phyloP scores from a whole-genome alignment of 2,797 vertebrate species.

The Thalassophryne amazonica region DNA sequence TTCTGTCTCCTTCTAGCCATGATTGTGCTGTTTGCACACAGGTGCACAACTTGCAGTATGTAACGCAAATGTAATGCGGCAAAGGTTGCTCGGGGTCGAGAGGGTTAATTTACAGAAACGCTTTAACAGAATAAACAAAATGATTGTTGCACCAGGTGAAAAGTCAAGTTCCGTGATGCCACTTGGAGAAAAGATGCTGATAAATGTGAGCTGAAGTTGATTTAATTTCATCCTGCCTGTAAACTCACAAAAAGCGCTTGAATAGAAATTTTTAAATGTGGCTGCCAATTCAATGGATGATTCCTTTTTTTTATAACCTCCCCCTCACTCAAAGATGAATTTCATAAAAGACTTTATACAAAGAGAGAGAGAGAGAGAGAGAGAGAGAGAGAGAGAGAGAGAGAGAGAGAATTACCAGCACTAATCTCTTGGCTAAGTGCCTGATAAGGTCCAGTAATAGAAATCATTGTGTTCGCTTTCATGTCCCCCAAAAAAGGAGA shows the following conservation, averaged over 20 bases:
- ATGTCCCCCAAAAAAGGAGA: conserved; percentile 38
- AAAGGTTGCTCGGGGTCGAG: no score
- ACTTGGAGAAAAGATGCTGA: conserved; percentile 2
- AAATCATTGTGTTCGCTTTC: conserved; percentile 52
- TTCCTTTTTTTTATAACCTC: neutral
- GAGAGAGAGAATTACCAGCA: conserved; percentile 39
- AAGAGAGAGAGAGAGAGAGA: no score
- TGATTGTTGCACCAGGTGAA: neutral
- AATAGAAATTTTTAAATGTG: conserved; percentile 3
- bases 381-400: no score
- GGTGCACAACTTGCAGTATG: no score
- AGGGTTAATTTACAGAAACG: no score
- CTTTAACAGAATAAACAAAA: no score
- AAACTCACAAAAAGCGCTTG: neutral
- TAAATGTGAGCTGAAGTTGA: neutral
- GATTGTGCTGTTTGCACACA: no score
- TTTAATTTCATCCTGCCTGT: neutral
- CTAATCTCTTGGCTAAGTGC: conserved; percentile 49
- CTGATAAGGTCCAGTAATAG: conserved; percentile 60
- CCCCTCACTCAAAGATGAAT: conserved; percentile 20
- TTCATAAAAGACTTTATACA: conserved; percentile 28
- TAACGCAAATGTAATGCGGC: no score
- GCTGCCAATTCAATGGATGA: conserved; percentile 20
- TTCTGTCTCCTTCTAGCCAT: no score
- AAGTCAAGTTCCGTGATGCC: neutral